Evolutionary conservation across 1,140 invertebrate species (phyloP).

Genomic region (Pseudobourletiella spinata): DNA sequence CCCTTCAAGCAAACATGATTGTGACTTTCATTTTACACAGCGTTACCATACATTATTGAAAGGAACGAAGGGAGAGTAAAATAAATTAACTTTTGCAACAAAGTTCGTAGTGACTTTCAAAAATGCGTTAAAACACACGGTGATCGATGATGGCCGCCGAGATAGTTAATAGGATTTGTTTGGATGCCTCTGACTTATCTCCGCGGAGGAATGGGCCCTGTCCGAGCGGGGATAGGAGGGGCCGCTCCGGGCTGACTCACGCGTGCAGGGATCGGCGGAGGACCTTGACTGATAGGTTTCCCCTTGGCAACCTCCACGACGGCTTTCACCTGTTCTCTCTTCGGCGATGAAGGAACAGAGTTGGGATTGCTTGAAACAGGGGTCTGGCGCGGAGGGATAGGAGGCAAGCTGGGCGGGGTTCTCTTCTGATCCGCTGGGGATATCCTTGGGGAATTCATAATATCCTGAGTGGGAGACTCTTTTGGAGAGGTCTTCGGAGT

Average conservation of each 20-base stretch:
- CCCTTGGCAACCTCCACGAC: constrained; percentile 39
- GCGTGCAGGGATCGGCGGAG: constrained; percentile 61
- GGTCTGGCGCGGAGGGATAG: constrained; percentile 28
- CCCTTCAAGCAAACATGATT: too few relatives aligned
- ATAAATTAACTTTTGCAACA: too few relatives aligned
- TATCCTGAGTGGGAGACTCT: constrained; percentile 36
- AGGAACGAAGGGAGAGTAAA: too few relatives aligned
- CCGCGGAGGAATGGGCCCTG: constrained; percentile 27
- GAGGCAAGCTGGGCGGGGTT: constrained; percentile 43
- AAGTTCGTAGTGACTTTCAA: too few relatives aligned
- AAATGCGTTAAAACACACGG: too few relatives aligned
- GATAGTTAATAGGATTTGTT: too few relatives aligned
- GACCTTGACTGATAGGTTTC: constrained; percentile 42
- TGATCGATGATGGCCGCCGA: too few relatives aligned
- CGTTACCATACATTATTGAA: too few relatives aligned
- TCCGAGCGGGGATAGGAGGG: constrained; percentile 30
- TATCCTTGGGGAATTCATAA: constrained; percentile 36
- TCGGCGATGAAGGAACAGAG: constrained; percentile 35
- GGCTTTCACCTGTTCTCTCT: background rate
- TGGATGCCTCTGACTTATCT: constrained; percentile 3
- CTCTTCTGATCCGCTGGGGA: constrained; percentile 40
- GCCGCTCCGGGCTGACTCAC: background rate
- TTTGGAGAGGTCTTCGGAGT: constrained; percentile 13
- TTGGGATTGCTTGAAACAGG: constrained; percentile 47
- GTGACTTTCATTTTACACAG: too few relatives aligned